Base-by-base conservation (phyloP, 2,888 invertebrate genomes). In the Machimus rusticus region DNA sequence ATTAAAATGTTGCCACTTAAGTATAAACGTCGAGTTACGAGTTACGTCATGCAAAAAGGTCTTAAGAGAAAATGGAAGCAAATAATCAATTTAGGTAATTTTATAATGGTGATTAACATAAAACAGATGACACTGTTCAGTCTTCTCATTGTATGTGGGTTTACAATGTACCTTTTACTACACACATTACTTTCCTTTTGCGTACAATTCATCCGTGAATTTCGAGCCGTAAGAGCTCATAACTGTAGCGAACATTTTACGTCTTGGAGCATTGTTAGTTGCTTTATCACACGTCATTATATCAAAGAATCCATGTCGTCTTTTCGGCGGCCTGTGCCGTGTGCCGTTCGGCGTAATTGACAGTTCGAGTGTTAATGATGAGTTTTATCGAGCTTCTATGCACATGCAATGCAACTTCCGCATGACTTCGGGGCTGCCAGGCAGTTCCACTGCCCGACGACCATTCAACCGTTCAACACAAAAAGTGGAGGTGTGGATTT, bases 281-380 rank as follows among this genome's bases (percentile, higher is more conserved):
- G 37, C 23, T 78, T 78, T 78, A 78, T 78, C 78, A 46, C 78
- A 78, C 78, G 14, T 78, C 78, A 43, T 78, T 78, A 78, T 37
- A 77, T 43, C 46, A 78, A 46, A 78, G 46, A 43, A 43, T 39
- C 14, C 23, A 14, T 78, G 39, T 77, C 34, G 77, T 77, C 77
- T 31, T 77, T 77, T 77, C 12, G 77, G 34, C 8, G 39, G 34
- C 0, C 37, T 39, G n/a, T 39, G 9, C 77, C 6, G 74, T 34
- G 37, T 8, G 37, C 34, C 37, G 77, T 16, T 37, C 34, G 9
- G 39, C 39, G 77, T 77, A 77, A 77, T 77, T 77, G 77, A 77
- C 77, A 77, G 39, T n/a, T 77, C 37, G 77, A 39, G 77, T 39
- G 77, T 77, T 77, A 77, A 77, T 77, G 77, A 77, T 77, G 77